These are phyloP conservation scores for Cheilosia scutellata DNA, from an alignment of 2,888 invertebrate species.

Conservation along the genomic window DNA sequence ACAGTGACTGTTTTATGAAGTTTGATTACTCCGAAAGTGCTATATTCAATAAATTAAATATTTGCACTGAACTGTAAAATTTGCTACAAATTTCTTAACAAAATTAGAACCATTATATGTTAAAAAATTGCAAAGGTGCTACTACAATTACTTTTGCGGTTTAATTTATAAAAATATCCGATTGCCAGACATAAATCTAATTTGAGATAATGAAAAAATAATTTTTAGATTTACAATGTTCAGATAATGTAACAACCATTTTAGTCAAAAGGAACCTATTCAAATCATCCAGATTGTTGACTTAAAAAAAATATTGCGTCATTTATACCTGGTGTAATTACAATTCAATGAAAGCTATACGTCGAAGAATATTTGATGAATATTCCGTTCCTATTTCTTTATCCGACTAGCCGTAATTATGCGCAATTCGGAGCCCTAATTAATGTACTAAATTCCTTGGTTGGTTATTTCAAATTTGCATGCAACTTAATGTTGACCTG, in stretches of 20 bases:
- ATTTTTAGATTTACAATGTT: too few species aligned
- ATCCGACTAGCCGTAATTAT: not conserved
- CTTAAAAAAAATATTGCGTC: not conserved
- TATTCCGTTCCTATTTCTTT: constrained; percentile 5
- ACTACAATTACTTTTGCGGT: too few species aligned
- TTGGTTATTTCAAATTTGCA: constrained; percentile 11
- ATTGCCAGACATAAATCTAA: too few species aligned
- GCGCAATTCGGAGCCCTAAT: constrained; percentile 15
- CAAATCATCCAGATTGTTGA: not conserved
- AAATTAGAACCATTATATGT: too few species aligned
- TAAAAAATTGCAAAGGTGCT: too few species aligned
- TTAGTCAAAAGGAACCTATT: not conserved
- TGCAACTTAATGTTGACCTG: constrained; percentile 6
- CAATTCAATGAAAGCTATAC: constrained; percentile 39
- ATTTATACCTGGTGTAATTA: constrained; percentile 2
- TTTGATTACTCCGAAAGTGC: not conserved
- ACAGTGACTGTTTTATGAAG: not conserved
- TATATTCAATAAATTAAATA: too few species aligned
- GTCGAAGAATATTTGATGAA: constrained; percentile 26
- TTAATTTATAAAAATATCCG: too few species aligned
- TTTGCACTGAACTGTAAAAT: too few species aligned
- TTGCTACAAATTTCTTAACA: too few species aligned
- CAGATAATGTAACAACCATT: not conserved
- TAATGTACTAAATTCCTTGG: constrained; percentile 36
- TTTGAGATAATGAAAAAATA: too few species aligned